A percentile compares a stretch with the other conserved stretches of the same genome.
These are phyloP conservation scores for Cinclus mexicanus DNA, from an alignment of 2,113 vertebrate genomes.

Conservation along the genomic window DNA sequence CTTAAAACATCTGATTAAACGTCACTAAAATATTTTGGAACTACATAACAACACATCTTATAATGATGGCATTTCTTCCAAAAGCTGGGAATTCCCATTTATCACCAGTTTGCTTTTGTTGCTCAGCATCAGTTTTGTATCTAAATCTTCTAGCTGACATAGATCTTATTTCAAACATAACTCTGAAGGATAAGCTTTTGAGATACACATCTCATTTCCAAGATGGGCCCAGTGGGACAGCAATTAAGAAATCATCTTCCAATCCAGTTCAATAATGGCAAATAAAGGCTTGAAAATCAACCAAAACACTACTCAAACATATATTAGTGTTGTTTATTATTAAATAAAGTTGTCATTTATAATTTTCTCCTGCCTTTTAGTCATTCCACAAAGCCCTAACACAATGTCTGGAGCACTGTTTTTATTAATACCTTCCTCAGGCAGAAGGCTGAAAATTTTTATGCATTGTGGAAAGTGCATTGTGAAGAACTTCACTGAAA, in stretches of 20 bases:
- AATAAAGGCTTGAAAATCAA: conserved; percentile 21
- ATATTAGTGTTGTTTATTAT: conserved; percentile 6
- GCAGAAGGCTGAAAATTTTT: background rate
- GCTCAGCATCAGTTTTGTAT: background rate
- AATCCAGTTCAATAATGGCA: background rate
- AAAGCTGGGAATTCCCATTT: background rate
- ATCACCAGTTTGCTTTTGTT: background rate
- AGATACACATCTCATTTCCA: conserved; percentile 20
- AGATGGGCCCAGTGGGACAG: background rate
- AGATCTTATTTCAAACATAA: conserved; percentile 43
- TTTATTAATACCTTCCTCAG: conserved; percentile 8
- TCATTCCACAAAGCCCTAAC: background rate
- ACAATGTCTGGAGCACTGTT: background rate
- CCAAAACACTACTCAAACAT: background rate
- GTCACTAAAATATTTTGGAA: background rate
- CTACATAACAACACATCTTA: background rate
- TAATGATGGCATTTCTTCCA: background rate
- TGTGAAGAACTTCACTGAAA: background rate
- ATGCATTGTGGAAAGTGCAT: background rate
- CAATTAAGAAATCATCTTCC: conserved; percentile 40
- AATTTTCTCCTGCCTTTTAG: background rate
- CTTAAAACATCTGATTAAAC: background rate
- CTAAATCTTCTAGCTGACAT: background rate
- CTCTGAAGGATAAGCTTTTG: background rate
- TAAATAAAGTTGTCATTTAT: background rate